Evolutionary conservation across 2,113 vertebrate genomes (phyloP), one percentile per base, ranked within the genome.

Genomic region (Vanacampus margaritifer): DNA sequence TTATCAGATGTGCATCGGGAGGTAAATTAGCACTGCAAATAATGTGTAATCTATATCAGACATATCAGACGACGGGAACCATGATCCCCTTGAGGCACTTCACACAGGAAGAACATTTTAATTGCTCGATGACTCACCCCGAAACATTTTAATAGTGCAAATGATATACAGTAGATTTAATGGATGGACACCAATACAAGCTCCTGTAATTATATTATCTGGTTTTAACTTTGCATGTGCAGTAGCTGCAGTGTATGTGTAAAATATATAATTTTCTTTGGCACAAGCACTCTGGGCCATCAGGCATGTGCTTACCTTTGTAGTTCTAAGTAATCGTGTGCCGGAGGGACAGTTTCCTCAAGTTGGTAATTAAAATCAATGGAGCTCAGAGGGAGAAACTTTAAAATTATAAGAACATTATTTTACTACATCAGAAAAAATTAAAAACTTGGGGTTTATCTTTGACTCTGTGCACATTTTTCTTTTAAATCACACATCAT

Each of bases 231-330:
- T 0, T 23, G 35, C 69, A 54, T 48, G 60, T 66, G 13, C 50
- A 53, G n/a, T 53, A 53, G 57, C 74, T 67, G 64, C 46, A 60
- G 72, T 63, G 58, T 79, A 60, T 72, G 66, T 32, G 59, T 69
- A 75, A 73, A 60, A 71, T 56, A 82, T 65, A 67, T 71, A 67
- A 73, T 65, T 77, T 78, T 71, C 58, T 36, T 16, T 4, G 9
- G 71, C 65, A 78, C 71, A 50, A 69, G 77, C 10, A 17, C 56
- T 78, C 64, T 36, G 70, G 68, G 62, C 45, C 39, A 61, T 24
- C 24, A 41, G 61, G 51, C 28, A 64, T 17, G 65, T 80, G 63
- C 65, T 82, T 72, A 74, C 48, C 28, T 60, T 53, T 73, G 73
- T 68, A 73, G 10, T 69, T 48, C 56, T 19, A 65, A 65, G 41